phyloP scores from a whole-genome alignment of 2,888 invertebrate genomes.

The Antitype chi region DNA sequence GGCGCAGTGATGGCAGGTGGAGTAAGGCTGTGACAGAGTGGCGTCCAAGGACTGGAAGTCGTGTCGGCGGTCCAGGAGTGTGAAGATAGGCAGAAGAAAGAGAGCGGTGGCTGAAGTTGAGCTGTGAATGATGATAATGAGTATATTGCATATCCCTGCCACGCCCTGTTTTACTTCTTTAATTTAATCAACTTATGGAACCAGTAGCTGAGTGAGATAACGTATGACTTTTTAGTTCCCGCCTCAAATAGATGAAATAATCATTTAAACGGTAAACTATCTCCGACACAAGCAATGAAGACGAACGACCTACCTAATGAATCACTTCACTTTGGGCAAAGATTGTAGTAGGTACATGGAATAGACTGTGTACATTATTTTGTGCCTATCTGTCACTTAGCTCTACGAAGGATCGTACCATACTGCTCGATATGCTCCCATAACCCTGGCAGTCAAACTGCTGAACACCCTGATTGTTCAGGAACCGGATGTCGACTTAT shows the following conservation, averaged over 20 bases:
- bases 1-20: no score
- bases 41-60: no score
- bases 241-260: conserved; percentile 69
- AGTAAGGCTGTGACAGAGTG: no score
- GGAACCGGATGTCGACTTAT: background rate
- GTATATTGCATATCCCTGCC: background rate
- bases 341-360: conserved; percentile 53
- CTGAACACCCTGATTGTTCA: background rate
- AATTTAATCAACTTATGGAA: conserved; percentile 44
- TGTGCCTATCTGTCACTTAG: conserved; percentile 22
- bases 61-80: no score
- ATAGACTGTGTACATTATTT: background rate
- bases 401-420: background rate
- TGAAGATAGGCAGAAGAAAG: no score
- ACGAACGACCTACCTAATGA: conserved; percentile 88
- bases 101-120: no score
- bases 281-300: conserved; percentile 89
- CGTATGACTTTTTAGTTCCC: conserved; percentile 70
- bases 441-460: no score
- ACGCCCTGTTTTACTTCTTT: conserved; percentile 27
- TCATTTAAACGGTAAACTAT: conserved; percentile 84
- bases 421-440: background rate
- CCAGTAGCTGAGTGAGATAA: conserved; percentile 38
- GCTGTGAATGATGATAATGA: no score
- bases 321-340: conserved; percentile 76